Evolutionary conservation across 2,888 invertebrate species (phyloP).

Genomic region (Malacosoma neustria): DNA sequence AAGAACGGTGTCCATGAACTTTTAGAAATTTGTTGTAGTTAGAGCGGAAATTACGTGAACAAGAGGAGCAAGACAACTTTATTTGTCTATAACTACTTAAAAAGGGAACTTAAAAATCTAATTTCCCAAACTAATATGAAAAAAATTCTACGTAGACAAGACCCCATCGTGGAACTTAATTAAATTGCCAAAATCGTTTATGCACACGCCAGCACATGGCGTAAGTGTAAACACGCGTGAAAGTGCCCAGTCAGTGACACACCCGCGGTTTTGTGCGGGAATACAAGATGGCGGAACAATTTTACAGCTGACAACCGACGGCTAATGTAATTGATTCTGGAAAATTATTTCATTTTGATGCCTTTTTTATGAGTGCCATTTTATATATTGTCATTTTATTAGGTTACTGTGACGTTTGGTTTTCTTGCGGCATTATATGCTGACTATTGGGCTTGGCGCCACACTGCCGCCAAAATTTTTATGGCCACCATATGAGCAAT

Average conservation of each 20-base stretch:
- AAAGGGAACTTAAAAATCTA: no score
- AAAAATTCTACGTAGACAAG: not conserved
- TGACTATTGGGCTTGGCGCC: no score
- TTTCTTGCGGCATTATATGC: no score
- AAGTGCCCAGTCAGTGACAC: conserved; percentile 25
- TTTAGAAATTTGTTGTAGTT: no score
- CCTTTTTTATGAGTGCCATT: not conserved
- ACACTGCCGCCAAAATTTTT: no score
- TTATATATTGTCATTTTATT: not conserved
- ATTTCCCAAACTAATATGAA: no score
- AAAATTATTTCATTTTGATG: not conserved
- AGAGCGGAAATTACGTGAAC: no score
- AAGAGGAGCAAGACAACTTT: no score
- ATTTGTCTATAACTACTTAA: no score
- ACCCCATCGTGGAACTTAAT: not conserved
- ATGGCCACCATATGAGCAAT: no score
- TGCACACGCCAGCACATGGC: conserved; percentile 12
- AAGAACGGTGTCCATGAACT: no score
- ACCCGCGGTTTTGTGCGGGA: conserved; percentile 26
- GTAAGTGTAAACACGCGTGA: conserved; percentile 24
- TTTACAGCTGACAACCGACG: conserved; percentile 23
- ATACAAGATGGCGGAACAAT: conserved; percentile 30
- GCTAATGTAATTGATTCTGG: conserved; percentile 1
- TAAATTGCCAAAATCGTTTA: not conserved
- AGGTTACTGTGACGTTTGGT: not conserved